phyloP scores from a whole-genome alignment of 2,888 invertebrate species.

The Sarcophaga rosellei region DNA sequence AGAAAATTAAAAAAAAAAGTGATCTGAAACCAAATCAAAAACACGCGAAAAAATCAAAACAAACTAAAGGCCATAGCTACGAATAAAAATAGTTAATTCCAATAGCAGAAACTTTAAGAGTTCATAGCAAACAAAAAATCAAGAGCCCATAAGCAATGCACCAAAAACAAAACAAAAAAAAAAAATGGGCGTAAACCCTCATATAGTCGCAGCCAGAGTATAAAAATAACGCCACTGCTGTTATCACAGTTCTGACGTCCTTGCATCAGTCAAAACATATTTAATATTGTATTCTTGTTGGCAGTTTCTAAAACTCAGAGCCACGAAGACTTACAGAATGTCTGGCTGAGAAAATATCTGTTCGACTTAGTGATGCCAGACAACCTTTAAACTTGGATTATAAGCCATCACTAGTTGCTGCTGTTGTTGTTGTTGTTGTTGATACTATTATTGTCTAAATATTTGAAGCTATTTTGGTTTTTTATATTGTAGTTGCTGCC shows the following conservation, averaged over 20 bases:
- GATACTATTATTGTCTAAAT: conserved; percentile 30
- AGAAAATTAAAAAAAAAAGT: conserved; percentile 13
- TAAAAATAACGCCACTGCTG: conserved; percentile 46
- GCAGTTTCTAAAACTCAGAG: conserved; percentile 48
- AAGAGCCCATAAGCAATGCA: conserved; percentile 18
- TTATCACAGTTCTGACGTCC: conserved; percentile 57
- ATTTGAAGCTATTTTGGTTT: neutral
- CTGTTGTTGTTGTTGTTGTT: neutral
- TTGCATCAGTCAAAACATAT: conserved; percentile 57
- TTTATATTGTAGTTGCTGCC: neutral
- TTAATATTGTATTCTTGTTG: conserved; percentile 31
- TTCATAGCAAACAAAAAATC: conserved; percentile 15
- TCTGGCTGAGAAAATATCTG: neutral
- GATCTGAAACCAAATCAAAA: conserved; percentile 32
- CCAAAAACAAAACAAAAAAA: conserved; percentile 12
- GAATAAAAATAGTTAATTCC: conserved; percentile 61
- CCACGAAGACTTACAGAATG: conserved; percentile 26
- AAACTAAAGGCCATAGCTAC: conserved; percentile 29
- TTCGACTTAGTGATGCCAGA: conserved; percentile 15
- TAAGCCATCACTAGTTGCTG: neutral
- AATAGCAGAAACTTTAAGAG: conserved; percentile 37
- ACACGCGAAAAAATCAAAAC: conserved; percentile 54
- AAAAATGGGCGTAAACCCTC: conserved; percentile 52
- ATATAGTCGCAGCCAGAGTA: conserved; percentile 29
- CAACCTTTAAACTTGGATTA: conserved; percentile 49